A percentile compares a stretch with the other conserved stretches of the same genome.
Conservation (phyloP, 2,888 invertebrate genomes). For the Andricus quercusramuli region DNA sequence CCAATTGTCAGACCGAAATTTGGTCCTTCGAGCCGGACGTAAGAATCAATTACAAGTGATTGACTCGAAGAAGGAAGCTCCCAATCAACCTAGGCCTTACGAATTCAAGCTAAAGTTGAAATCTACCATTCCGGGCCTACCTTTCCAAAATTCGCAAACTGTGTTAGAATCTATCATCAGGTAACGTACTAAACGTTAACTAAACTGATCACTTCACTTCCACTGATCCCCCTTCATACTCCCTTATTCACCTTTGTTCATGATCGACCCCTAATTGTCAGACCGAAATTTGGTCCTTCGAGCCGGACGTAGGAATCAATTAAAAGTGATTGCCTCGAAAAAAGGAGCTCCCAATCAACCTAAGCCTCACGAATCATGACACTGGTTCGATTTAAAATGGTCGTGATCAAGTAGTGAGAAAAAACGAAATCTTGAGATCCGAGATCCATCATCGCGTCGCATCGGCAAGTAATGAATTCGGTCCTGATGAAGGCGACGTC, state of each 20-base stretch:
- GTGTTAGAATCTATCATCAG: too few relatives aligned
- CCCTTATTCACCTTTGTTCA: too few relatives aligned
- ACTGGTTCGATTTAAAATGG: background rate
- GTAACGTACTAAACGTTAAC: too few relatives aligned
- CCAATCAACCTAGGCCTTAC: background rate
- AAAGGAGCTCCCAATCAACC: background rate
- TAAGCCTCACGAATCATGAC: background rate
- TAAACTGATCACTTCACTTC: too few relatives aligned
- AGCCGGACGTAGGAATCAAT: too few relatives aligned
- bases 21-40: too few relatives aligned
- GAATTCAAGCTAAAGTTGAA: too few relatives aligned
- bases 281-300: background rate
- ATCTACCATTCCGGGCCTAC: too few relatives aligned
- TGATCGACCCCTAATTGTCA: background rate
- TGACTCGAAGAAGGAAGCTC: background rate
- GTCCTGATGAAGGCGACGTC: conserved; percentile 25
- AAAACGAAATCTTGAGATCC: conserved; percentile 29
- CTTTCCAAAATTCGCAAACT: too few relatives aligned
- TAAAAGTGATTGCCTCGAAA: background rate
- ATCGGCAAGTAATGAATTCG: conserved; percentile 31
- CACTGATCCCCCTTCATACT: too few relatives aligned
- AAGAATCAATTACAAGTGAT: too few relatives aligned
- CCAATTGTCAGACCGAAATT: background rate
- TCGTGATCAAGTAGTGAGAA: background rate
- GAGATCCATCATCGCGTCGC: conserved; percentile 28